Conservation (phyloP, 2,888 invertebrate species). For the Tridacna gigas region DNA sequence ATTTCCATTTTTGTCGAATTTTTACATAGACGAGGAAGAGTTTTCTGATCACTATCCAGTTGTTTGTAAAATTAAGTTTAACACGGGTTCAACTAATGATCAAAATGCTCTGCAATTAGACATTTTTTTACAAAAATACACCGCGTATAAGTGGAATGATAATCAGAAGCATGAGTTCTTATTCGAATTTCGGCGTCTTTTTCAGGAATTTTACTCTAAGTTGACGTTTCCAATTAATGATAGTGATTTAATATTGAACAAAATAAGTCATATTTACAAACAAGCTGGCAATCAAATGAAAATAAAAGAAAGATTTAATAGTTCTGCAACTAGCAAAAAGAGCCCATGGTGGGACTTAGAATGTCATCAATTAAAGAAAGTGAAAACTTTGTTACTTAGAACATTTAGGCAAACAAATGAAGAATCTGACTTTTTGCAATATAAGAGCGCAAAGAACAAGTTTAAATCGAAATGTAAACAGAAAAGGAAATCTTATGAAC, state of each 20-base stretch:
- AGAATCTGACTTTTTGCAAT: background rate
- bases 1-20: no score
- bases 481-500: background rate
- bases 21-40: no score
- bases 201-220: background rate
- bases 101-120: background rate
- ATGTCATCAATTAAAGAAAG: background rate
- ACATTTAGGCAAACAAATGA: background rate
- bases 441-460: background rate
- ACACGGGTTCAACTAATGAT: background rate
- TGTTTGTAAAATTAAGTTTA: no score
- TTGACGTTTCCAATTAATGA: background rate
- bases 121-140: background rate
- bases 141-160: background rate
- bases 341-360: no score
- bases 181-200: background rate
- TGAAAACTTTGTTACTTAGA: background rate
- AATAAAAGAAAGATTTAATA: no score
- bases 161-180: background rate
- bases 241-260: no score
- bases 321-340: no score
- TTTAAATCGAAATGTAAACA: constrained; percentile 1
- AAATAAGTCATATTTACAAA: no score
- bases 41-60: no score
- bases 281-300: no score